A percentile compares a stretch with the other conserved stretches of the same genome.
These are phyloP conservation scores for Operophtera brumata DNA, from an alignment of 2,888 invertebrate species.

Conservation along the genomic window DNA sequence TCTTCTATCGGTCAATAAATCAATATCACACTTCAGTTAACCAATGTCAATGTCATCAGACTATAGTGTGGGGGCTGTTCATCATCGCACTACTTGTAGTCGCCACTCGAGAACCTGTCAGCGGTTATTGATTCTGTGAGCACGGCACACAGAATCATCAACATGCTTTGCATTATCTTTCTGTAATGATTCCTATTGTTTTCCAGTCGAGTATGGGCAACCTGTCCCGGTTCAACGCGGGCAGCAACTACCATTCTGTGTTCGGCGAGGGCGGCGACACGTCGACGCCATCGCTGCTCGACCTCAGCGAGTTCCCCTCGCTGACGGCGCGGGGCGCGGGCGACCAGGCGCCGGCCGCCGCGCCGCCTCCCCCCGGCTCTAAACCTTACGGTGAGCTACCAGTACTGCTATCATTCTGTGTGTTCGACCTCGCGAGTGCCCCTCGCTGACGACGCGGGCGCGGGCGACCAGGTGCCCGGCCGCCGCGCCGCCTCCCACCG, in stretches of 20 bases:
- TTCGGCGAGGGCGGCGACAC: constrained; percentile 88
- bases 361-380: constrained; percentile 93
- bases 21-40: no score
- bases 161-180: no score
- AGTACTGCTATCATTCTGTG: background rate
- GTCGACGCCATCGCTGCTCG: constrained; percentile 91
- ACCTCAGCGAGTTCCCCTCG: constrained; percentile 96
- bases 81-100: no score
- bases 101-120: no score
- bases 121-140: no score
- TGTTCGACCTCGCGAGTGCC: constrained; percentile 95
- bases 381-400: constrained; percentile 91
- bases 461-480: constrained; percentile 88
- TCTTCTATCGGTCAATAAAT: no score
- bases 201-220: constrained; percentile 82
- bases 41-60: no score
- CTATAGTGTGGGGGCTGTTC: no score
- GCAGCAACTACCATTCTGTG: constrained; percentile 90
- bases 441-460: constrained; percentile 92
- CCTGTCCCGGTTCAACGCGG: constrained; percentile 81
- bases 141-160: no score
- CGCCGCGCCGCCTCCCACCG: constrained; percentile 93
- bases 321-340: constrained; percentile 92
- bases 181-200: background rate
- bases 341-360: constrained; percentile 88